Base-by-base conservation (phyloP, 2,113 vertebrate species). In the Periophthalmus modestus region DNA sequence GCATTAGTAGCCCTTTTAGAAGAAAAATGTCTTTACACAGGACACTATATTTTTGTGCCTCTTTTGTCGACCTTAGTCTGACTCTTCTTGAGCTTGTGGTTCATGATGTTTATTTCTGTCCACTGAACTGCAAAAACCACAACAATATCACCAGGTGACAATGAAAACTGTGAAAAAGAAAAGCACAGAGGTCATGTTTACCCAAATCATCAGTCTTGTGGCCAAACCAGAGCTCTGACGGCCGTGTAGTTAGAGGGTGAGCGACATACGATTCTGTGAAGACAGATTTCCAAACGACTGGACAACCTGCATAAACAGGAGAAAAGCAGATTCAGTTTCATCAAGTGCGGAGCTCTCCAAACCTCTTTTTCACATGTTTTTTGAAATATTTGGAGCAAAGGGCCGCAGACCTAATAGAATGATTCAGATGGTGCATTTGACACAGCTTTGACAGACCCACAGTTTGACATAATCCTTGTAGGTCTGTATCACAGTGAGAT, bases 81-180 rank as follows among this genome's bases (percentile, higher is more conserved):
- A 2, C 24, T 36, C 43, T 85, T 88, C 43, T 82, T 80, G 18
- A 90, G 74, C 33, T 78, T 81, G 62, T 85, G 81, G 55, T 85
- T 68, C 28, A 81, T 48, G 18, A 88, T 82, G 75, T 88, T 87
- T 67, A 28, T 85, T 68, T 91, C 82, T 7, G 79, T 84, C 84
- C 89, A 87, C 74, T 80, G 77, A 63, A 80, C 87, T 87, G 73
- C 19, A 65, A 59, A 68, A 50, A 0, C 2, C 2, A 47, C 36
- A 57, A 57, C 1, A 72, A 33, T 1, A 21, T 9, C 34, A 23
- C 0, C 0, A 59, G 12, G 2, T 24, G 18, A 34, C 4, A 14
- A 43, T 19, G 0, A 23, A 14, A 46, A 16, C 2, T 33, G 16
- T 5, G 24, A 0, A 0, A 39, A 23, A 73, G 23, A 12, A 61